Base-by-base conservation (phyloP, 2,888 invertebrate species). In the Tetanocera ferruginea region DNA sequence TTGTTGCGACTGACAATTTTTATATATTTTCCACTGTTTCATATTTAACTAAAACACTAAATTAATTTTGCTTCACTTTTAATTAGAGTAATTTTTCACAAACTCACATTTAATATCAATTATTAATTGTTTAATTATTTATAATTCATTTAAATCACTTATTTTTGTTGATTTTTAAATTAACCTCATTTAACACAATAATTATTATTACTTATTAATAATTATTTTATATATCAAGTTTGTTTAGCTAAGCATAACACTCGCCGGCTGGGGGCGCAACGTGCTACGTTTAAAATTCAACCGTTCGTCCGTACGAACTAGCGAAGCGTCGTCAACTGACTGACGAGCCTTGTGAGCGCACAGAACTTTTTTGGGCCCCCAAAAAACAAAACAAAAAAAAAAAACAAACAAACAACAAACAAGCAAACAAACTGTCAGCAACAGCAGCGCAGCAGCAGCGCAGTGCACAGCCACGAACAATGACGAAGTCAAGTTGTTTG, bases 271-370 rank as follows among this genome's bases (percentile, higher is more conserved):
- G 49, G 66, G 64, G 64, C 57, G 71, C 75, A 77, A 79, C 80
- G 77, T 81, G 84, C 80, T 78, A 76, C 52, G 67, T 67, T 67
- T 37, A 60, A 75, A 80, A 81, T 77, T 75, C 73, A 75, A 60
- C 81, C 81, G 82, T 83, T 83, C 84, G 85, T 83, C 83, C 85
- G 85, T 86, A 85, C 87, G 87, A 84, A 86, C 87, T 85, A 85
- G 86, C 88, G 86, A 86, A 87, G 86, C 86, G 87, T 87, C 86
- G 87, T 87, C 85, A 85, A 88, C 84, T 86, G 88, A 88, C 88
- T 87, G 87, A 88, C 79, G 71, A 77, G 60, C 52, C 84, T 84
- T 84, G 85, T 85, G 86, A 75, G 86, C 73, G 57, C 66, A 64
- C 64, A 77, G 72, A 71, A 76, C 76, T 60, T 76, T 76, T 76